Conservation (phyloP, 2,113 vertebrate genomes). For the Otus sunia region DNA sequence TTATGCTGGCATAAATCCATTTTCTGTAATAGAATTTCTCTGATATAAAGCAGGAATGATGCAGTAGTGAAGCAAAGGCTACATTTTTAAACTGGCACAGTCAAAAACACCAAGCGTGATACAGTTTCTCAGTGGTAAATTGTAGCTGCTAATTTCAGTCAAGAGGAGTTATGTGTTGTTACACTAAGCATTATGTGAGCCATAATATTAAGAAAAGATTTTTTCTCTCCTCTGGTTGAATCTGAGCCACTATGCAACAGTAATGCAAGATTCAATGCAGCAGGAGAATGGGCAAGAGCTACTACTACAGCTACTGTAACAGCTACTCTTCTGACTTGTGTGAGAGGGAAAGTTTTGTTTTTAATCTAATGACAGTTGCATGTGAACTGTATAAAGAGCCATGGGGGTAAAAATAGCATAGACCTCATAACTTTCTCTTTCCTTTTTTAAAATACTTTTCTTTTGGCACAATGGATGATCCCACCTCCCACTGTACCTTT, state of each 20-base stretch:
- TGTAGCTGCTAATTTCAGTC: not conserved
- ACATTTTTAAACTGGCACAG: not conserved
- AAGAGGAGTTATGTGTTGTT: not conserved
- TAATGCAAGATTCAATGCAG: not conserved
- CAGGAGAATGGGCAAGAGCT: not conserved
- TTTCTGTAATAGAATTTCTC: conserved; percentile 40
- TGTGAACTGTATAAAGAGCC: not conserved
- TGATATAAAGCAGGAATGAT: not conserved
- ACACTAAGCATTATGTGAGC: not conserved
- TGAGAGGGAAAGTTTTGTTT: not conserved
- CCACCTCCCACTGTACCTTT: not conserved
- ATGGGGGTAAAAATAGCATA: not conserved
- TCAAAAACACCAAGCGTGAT: not conserved
- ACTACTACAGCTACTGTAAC: not conserved
- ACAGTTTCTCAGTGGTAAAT: not conserved
- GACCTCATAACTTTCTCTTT: not conserved
- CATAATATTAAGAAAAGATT: not conserved
- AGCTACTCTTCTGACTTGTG: not conserved
- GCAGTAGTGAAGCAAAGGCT: not conserved
- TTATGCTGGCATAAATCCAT: not conserved
- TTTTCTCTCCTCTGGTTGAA: not conserved
- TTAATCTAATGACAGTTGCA: not conserved
- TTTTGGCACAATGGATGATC: not conserved
- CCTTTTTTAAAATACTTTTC: not conserved
- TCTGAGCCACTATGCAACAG: rapidly evolving